Evolutionary conservation across 2,888 invertebrate species (phyloP).

Genomic region (Gortyna flavago): DNA sequence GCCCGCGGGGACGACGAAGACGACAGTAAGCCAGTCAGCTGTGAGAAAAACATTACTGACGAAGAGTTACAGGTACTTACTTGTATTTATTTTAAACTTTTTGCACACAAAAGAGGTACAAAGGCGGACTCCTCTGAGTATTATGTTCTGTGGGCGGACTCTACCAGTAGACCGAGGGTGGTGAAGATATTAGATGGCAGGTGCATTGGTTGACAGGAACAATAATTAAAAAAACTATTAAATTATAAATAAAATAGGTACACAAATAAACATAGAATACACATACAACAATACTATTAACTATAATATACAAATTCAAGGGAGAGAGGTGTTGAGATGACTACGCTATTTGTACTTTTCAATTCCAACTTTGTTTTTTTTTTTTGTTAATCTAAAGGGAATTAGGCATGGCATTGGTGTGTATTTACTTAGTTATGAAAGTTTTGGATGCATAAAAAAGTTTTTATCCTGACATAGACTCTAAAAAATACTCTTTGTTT

Average conservation of each 20-base stretch:
- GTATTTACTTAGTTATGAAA: neutral
- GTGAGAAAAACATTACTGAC: slow-evolving; percentile 80
- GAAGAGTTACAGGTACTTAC: slow-evolving; percentile 83
- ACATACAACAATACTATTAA: neutral
- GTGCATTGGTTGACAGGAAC: neutral
- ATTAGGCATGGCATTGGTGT: neutral
- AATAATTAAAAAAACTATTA: neutral
- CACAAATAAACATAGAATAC: neutral
- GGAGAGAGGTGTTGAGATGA: neutral
- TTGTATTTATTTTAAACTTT: neutral
- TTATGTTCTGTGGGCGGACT: no score
- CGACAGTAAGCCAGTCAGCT: slow-evolving; percentile 65
- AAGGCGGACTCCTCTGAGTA: no score
- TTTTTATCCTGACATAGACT: neutral
- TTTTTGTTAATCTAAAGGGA: neutral
- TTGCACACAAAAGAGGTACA: neutral
- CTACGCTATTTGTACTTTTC: slow-evolving; percentile 65
- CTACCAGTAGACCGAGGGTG: neutral
- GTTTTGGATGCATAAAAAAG: neutral
- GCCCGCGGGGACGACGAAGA: slow-evolving; percentile 68
- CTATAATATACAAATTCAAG: neutral
- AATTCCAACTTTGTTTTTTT: neutral
- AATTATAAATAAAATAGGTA: no score
- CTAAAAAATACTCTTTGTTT: neutral
- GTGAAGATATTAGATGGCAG: neutral